These are phyloP conservation scores for Calliscelio sp. DNA, from an alignment of 2,888 invertebrate species.

Conservation along the genomic window DNA sequence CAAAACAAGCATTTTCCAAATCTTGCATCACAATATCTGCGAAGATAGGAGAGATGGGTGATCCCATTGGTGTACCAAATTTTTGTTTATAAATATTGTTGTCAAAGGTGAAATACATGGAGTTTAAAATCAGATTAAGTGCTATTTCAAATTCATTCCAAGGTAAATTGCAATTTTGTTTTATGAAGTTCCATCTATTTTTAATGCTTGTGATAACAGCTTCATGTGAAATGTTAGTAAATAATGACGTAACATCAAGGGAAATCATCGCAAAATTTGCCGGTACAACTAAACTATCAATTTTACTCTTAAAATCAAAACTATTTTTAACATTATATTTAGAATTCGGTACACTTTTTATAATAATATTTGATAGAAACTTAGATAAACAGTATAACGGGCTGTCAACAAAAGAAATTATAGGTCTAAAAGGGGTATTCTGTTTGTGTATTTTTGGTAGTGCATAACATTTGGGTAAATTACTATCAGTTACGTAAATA, in stretches of 20 bases:
- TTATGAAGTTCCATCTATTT: conserved; percentile 12
- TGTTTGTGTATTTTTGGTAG: conserved; percentile 28
- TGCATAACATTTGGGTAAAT: conserved; percentile 21
- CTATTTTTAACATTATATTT: conserved; percentile 24
- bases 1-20: conserved; percentile 12
- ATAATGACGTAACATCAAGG: conserved; percentile 4
- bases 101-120: conserved; percentile 8
- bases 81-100: conserved; percentile 13
- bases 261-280: background rate
- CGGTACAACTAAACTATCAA: background rate
- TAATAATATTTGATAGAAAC: conserved; percentile 3
- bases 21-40: conserved; percentile 23
- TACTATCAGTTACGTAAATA: background rate
- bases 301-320: conserved; percentile 5
- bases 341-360: background rate
- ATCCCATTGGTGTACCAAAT: conserved; percentile 15
- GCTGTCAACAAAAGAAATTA: conserved; percentile 18
- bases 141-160: conserved; percentile 19
- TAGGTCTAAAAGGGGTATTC: conserved; percentile 4
- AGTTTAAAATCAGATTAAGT: background rate
- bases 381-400: conserved; percentile 23
- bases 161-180: background rate
- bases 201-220: conserved; percentile 1
- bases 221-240: conserved; percentile 25
- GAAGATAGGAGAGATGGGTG: conserved; percentile 12